Evolutionary conservation across 2,888 invertebrate genomes (phyloP), one percentile per base, ranked within the genome.

Genomic region (Drosophila lutescens): DNA sequence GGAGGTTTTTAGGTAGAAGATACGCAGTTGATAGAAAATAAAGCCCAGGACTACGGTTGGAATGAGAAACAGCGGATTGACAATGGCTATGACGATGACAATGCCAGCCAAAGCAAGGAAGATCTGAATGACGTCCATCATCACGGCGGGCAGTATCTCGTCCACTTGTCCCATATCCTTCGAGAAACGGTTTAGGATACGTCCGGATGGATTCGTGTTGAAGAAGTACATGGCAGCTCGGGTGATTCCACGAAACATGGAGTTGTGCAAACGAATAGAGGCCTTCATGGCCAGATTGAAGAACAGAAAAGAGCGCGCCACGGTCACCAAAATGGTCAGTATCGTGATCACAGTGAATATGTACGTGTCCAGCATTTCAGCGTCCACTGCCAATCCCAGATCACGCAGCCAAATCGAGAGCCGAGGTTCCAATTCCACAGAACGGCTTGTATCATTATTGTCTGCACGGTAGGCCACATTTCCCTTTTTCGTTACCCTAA

Each of bases 121-220:
- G 71, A 98, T 96, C 93, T 97, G 95, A 60, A 92, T 89, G 9
- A 92, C 92, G 76, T 92, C 92, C 77, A 92, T 92, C 91, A 92
- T 91, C 8, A 92, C 92, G 4, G 91, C 80, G 0, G 92, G 92
- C 60, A 92, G 63, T 61, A 92, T 89, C 71, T 92, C 92, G 79
- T 92, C 92, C 92, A 94, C 79, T 93, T 93, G 79, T 7, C 92
- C 97, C 94, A 97, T 95, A 86, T 98, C 98, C 91, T 98, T 98
- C 0, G 97, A 96, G 92, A 98, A 98, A 26, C 98, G 93, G 92
- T 98, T 98, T 49, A 98, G 93, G 80, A 98, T 96, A 49, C 96
- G 93, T 0, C 96, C 96, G 0, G 96, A 95, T 0, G 97, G 96
- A 92, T 98, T 98, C 4, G 94, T 94, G 90, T 97, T 97, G 93